Conservation (phyloP, 2,888 invertebrate species). For the Arge pagana region DNA sequence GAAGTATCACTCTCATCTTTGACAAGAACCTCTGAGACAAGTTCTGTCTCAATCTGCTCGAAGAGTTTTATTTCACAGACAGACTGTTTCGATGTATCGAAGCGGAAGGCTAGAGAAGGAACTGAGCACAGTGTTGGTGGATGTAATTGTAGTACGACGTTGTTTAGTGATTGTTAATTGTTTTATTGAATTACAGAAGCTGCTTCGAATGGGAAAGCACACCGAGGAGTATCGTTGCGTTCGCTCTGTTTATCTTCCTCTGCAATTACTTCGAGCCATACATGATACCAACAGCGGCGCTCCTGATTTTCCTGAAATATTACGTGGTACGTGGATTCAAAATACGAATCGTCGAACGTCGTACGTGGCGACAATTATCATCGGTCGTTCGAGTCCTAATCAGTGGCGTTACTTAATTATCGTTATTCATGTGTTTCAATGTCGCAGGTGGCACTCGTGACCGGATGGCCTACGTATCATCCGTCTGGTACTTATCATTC, state of each 20-base stretch:
- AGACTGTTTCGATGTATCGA: too few relatives aligned
- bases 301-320: conserved; percentile 80
- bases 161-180: conserved; percentile 19
- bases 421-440: background rate
- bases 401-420: background rate
- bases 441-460: conserved; percentile 56
- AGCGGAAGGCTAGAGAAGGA: too few relatives aligned
- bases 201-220: conserved; percentile 98
- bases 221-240: conserved; percentile 79
- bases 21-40: too few relatives aligned
- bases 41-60: too few relatives aligned
- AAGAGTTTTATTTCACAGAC: too few relatives aligned
- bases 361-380: too few relatives aligned
- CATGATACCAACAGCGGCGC: conserved; percentile 85
- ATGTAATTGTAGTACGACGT: conserved; percentile 1
- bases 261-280: conserved; percentile 96
- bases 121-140: too few relatives aligned
- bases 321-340: conserved; percentile 63
- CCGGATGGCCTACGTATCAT: conserved; percentile 53
- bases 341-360: conserved; percentile 1
- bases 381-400: conserved; percentile 5
- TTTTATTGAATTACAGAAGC: conserved; percentile 66
- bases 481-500: conserved; percentile 33
- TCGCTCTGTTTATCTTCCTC: conserved; percentile 82
- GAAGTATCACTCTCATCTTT: too few relatives aligned